A percentile compares a stretch with the other conserved stretches of the same genome.
These are phyloP conservation scores for Lobophora halterata DNA, from an alignment of 2,888 invertebrate species.

Conservation along the genomic window DNA sequence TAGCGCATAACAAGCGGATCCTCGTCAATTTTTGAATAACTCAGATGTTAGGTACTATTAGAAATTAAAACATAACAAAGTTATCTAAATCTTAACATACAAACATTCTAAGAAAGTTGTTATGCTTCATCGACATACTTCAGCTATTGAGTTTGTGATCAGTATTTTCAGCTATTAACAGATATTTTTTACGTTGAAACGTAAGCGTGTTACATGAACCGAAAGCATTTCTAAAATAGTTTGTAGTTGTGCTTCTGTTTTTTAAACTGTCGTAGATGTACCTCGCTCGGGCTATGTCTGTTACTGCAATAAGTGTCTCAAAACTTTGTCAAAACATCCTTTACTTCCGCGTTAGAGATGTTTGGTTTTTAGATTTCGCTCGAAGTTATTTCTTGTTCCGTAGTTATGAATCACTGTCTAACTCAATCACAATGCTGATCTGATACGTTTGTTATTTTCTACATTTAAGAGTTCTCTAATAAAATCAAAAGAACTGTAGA, in stretches of 20 bases:
- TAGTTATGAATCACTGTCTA: conserved; percentile 53
- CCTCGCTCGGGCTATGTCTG: conserved; percentile 28
- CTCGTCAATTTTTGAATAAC: too few species aligned
- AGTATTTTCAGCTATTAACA: too few species aligned
- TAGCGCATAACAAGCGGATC: too few species aligned
- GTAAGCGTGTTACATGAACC: too few species aligned
- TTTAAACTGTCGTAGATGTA: conserved; percentile 10
- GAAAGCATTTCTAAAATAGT: too few species aligned
- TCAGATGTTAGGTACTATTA: too few species aligned
- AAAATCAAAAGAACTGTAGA: conserved; percentile 4
- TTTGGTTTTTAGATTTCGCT: conserved; percentile 63
- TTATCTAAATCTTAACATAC: neutral
- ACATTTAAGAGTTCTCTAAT: conserved; percentile 25
- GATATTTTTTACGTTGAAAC: too few species aligned
- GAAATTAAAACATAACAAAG: too few species aligned
- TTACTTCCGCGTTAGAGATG: conserved; percentile 59
- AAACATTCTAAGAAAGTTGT: too few species aligned
- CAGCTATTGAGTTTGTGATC: too few species aligned
- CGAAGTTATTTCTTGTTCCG: conserved; percentile 43
- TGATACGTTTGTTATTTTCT: conserved; percentile 46
- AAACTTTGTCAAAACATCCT: conserved; percentile 63
- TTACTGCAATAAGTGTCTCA: conserved; percentile 66
- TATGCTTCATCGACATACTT: too few species aligned
- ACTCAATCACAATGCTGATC: conserved; percentile 47
- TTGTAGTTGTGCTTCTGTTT: too few species aligned